Evolutionary conservation across 2,888 invertebrate genomes (phyloP), one percentile per base, ranked within the genome.

Genomic region (Drosophila anomalata): DNA sequence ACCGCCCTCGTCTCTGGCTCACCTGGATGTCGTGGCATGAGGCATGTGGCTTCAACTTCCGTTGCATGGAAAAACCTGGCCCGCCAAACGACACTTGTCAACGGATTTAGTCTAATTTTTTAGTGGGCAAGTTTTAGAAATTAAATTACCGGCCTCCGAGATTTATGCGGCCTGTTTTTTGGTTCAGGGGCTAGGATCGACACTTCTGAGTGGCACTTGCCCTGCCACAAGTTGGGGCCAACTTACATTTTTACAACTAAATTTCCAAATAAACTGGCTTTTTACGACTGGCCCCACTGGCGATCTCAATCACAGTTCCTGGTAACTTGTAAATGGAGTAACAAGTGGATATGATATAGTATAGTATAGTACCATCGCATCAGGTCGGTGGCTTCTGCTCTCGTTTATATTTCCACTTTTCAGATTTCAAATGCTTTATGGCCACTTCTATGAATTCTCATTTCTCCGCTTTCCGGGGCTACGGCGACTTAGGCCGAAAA

Each of bases 271-370:
- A 75, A 76, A 84, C 73, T 73, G 72, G 78, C 68, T 75, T 80
- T 82, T 87, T 84, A 84, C 79, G 82, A 73, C 75, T 62, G 59
- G 26, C 29, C 73, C 61, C 75, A 66, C 14, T 42, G 59, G 66
- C 75, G 89, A 89, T 89, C 84, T 89, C 89, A 89, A 89, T 89
- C 89, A 81, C 79, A 79, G 78, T 89, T 89, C 89, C 69, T 9
- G 67, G 73, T 86, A 89, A 79, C 78, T 88, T 84, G 84, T 89
- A 88, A 88, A 75, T 83, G 85, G 87, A 83, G 88, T 89, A 89
- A 89, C 88, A 88, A 88, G 88, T 88, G 88, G 77, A 89, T 69
- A 58, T 39, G 17, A 20, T 22, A 44, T 46, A 24, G 31, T 41
- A 41, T 17, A 41, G 33, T 41, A 41, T 17, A 41, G 33, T 42